Conservation (phyloP, 2,888 invertebrate genomes). For the Torymus aiolomorphi region DNA sequence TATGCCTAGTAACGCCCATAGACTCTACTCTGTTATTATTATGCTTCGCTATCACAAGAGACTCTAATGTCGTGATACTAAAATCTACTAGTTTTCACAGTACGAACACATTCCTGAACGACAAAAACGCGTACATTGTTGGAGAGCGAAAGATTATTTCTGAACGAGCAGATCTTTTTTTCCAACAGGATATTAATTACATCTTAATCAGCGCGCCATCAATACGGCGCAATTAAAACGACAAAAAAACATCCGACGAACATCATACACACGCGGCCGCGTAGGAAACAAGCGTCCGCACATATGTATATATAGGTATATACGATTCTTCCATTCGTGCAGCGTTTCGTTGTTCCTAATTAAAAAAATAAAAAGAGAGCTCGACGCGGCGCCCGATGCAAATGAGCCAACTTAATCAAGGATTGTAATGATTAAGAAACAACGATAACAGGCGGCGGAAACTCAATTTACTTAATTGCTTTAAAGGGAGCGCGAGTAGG, state of each 20-base stretch:
- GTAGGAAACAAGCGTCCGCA: too few relatives aligned
- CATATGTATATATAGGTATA: neutral
- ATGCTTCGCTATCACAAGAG: too few relatives aligned
- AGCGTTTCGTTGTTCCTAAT: constrained; percentile 18
- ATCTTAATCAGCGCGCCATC: neutral
- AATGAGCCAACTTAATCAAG: constrained; percentile 48
- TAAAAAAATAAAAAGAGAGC: constrained; percentile 2
- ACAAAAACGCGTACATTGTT: too few relatives aligned
- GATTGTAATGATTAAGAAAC: constrained; percentile 37
- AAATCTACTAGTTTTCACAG: too few relatives aligned
- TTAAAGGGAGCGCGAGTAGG: constrained; percentile 12
- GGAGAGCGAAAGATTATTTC: too few relatives aligned
- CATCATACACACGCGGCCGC: too few relatives aligned
- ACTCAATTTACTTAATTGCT: constrained; percentile 52
- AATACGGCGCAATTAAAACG: constrained; percentile 1
- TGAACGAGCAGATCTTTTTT: too few relatives aligned
- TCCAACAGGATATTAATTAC: neutral
- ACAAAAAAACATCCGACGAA: neutral
- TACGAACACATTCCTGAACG: too few relatives aligned
- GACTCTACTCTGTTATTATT: too few relatives aligned
- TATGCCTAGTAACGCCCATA: neutral
- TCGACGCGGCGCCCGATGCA: constrained; percentile 6
- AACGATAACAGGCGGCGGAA: constrained; percentile 40
- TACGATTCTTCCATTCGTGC: constrained; percentile 7
- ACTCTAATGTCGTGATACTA: too few relatives aligned